Evolutionary conservation across 1,140 invertebrate species (phyloP), one percentile per base, ranked within the genome.

Genomic region (Cotesia glomerata): DNA sequence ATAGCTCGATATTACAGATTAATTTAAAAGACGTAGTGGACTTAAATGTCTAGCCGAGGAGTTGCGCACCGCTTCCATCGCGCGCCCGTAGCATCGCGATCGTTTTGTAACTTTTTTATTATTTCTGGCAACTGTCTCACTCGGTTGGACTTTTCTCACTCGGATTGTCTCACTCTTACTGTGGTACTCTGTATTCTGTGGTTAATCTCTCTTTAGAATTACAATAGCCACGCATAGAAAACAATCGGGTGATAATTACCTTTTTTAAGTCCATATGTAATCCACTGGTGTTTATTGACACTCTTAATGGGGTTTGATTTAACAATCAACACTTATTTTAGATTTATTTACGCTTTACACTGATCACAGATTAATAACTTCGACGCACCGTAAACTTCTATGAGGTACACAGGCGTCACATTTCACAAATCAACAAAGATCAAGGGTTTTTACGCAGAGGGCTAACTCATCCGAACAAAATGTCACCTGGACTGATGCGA

Each of bases 341-440:
- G 14, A 11, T 32, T 52, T 34, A 35, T 56, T 16, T 64, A 45
- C 36, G 35, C 32, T 36, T 65, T 52, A 65, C 61, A 71, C 59
- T 32, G 54, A 58, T 62, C 18, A 65, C 49, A 62, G 70, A 39
- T 66, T 54, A 69, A 45, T 45, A 56, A 51, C 45, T 26, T 59
- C 63, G 68, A 66, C 54, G 62, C 69, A 65, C 68, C 51, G 51
- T 39, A n/a, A 39, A 74, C 67, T 63, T 45, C 51, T 58, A 56
- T 66, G 58, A 63, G 52, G 72, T 69, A 71, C 73, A 71, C 73
- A 71, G 80, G 84, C 84, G 84, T 86, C 85, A 86, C 84, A 86
- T 86, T 86, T 85, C 84, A 85, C 82, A 85, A 85, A 86, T 86
- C 84, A 86, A 86, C 84, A 86, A 86, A 86, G 83, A 81, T 86